Base-by-base conservation (phyloP, 2,797 vertebrate genomes). In the Pyrocephalus nanus region DNA sequence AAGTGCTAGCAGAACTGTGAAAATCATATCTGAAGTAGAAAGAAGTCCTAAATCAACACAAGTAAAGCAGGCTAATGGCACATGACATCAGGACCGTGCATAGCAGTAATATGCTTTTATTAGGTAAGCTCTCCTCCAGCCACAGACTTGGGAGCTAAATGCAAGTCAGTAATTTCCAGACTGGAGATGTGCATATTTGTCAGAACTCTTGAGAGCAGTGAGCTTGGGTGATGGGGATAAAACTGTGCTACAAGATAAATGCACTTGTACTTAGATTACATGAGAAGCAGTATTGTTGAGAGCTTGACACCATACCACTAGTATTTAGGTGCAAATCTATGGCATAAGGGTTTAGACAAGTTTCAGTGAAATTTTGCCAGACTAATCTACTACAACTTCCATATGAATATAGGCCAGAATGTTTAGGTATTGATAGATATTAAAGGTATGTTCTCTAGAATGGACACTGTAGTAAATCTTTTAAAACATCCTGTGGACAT, bases 141-240 rank as follows among this genome's bases (percentile, higher is more conserved):
- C 65, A 45, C 23, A 80, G 30, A 43, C 17, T 26, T n/a, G 40
- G 23, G 22, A 67, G 27, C 8, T 80, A 42, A 83, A 67, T 2
- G 10, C 4, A 26, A 48, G 11, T 14, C 32, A 47, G 3, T n/a
- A 30, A 23, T 43, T 64, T 43, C 32, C 15, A 34, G 34, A 6
- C 1, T 18, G 7, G 23, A 12, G 11, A 50, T 7, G 13, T 15
- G 4, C 2, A 0, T 25, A 16, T 12, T 36, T 38, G 32, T 67
- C 45, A 53, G 54, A 32, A 7, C 2, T 7, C 12, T 17, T 27
- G 45, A 69, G 43, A 30, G 6, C 19, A 30, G 32, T 30, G 22
- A 67, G 22, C 4, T 77, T 55, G 20, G 21, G 8, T 47, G 17
- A 12, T 19, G 7, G 9, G 16, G 5, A 8, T 19, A 48, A 38